Evolutionary conservation across 2,113 vertebrate species (phyloP).

Genomic region (Forbesichthys papilliferus): DNA sequence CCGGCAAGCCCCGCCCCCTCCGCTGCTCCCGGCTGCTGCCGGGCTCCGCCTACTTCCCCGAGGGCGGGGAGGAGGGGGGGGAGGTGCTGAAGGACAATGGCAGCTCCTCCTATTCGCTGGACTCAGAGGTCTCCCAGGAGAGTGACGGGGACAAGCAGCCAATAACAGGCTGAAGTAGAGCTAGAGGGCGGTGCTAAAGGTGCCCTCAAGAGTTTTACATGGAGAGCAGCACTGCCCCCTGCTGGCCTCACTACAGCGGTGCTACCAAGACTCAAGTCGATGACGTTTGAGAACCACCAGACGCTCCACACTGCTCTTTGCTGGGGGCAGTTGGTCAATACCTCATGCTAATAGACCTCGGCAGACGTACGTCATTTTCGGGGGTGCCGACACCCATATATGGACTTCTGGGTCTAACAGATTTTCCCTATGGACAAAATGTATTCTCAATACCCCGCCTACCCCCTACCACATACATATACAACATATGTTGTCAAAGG

Average conservation of each 20-base stretch:
- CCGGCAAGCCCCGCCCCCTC: slow-evolving; percentile 84
- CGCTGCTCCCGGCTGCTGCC: slow-evolving; percentile 79
- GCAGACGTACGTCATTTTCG: no score
- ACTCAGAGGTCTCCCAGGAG: slow-evolving; percentile 88
- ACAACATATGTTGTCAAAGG: no score
- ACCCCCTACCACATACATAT: no score
- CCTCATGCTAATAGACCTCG: no score
- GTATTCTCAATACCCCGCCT: no score
- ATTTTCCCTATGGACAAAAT: no score
- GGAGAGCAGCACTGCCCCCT: background rate
- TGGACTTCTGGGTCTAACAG: no score
- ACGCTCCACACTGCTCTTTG: no score
- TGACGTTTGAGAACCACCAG: background rate
- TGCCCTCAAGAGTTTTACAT: background rate
- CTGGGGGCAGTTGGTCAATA: no score
- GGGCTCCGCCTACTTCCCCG: slow-evolving; percentile 56
- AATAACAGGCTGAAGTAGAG: slow-evolving; percentile 71
- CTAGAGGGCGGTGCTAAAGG: background rate
- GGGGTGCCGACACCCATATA: no score
- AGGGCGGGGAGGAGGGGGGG: background rate
- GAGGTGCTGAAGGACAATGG: slow-evolving; percentile 78
- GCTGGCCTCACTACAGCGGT: background rate
- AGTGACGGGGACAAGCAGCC: slow-evolving; percentile 83
- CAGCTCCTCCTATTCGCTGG: slow-evolving; percentile 85
- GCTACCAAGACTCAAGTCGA: background rate